Conservation (phyloP, 2,797 vertebrate species). For the Parambassis ranga region DNA sequence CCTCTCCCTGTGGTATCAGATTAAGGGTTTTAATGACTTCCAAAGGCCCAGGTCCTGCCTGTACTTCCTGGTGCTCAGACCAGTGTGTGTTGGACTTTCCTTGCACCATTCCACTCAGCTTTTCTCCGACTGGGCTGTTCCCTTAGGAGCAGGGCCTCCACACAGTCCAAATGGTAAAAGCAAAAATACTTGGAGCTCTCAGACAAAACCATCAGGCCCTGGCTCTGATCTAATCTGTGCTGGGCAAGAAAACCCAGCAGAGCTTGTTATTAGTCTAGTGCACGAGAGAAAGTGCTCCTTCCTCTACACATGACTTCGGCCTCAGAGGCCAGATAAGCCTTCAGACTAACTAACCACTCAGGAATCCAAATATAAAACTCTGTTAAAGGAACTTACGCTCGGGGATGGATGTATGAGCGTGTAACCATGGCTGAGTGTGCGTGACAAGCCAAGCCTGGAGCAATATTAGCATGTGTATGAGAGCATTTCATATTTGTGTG, state of each 20-base stretch:
- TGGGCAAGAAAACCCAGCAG: slow-evolving; percentile 60
- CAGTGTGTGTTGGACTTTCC: slow-evolving; percentile 52
- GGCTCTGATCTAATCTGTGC: slow-evolving; percentile 71
- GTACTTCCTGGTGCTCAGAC: slow-evolving; percentile 56
- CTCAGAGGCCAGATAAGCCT: slow-evolving; percentile 61
- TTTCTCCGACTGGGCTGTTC: slow-evolving; percentile 33
- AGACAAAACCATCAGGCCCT: slow-evolving; percentile 50
- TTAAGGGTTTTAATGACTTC: slow-evolving; percentile 72
- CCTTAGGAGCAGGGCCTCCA: slow-evolving; percentile 52
- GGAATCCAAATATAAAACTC: slow-evolving; percentile 57
- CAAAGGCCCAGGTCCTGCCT: slow-evolving; percentile 67
- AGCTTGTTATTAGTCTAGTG: slow-evolving; percentile 62
- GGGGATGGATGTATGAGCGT: slow-evolving; percentile 27
- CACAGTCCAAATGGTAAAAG: slow-evolving; percentile 53
- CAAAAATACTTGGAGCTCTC: slow-evolving; percentile 54
- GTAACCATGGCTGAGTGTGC: slow-evolving; percentile 23
- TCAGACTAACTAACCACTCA: slow-evolving; percentile 58
- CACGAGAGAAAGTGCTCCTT: slow-evolving; percentile 53
- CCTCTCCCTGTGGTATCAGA: slow-evolving; percentile 52
- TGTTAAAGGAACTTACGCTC: slow-evolving; percentile 31
- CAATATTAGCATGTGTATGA: slow-evolving; percentile 34
- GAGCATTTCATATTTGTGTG: slow-evolving; percentile 38
- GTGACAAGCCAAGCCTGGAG: slow-evolving; percentile 30
- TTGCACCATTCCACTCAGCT: slow-evolving; percentile 34
- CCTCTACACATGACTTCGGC: slow-evolving; percentile 41